A percentile compares a stretch with the other conserved stretches of the same genome.
Conservation (phyloP, 37 sponge, comb jelly and placozoan genomes). For the Theonella swinhoei region DNA sequence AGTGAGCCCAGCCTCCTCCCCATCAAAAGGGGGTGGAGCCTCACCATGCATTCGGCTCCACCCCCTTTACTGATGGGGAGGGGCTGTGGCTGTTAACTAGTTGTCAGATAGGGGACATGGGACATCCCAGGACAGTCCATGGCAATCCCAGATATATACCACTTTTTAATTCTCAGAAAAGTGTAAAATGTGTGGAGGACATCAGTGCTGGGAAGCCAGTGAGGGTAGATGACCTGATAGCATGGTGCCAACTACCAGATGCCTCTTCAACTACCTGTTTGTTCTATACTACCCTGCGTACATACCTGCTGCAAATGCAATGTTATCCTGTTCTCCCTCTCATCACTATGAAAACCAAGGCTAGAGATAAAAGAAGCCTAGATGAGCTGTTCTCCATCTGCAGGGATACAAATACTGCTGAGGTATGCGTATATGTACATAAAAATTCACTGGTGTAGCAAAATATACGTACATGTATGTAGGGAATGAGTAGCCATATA, state of each 20-base stretch:
- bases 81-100: too few species aligned
- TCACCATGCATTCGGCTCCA: too few species aligned
- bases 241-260: constrained; percentile 28
- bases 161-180: too few species aligned
- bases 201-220: constrained; percentile 19
- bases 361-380: neutral
- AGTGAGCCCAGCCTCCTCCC: too few species aligned
- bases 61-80: too few species aligned
- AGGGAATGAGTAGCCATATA: too few species aligned
- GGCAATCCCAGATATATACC: too few species aligned
- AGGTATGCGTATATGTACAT: constrained; percentile 40
- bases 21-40: neutral
- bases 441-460: too few species aligned
- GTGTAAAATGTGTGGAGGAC: constrained; percentile 41
- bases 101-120: too few species aligned
- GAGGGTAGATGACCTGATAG: constrained; percentile 28
- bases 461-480: too few species aligned
- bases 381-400: constrained; percentile 22
- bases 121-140: too few species aligned
- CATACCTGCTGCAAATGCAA: constrained; percentile 35
- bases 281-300: constrained; percentile 22
- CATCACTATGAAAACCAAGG: neutral
- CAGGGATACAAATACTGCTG: constrained; percentile 7
- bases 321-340: constrained; percentile 39
- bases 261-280: neutral